These are phyloP conservation scores for Acronicta psi DNA, from an alignment of 2,888 invertebrate genomes.

Conservation along the genomic window DNA sequence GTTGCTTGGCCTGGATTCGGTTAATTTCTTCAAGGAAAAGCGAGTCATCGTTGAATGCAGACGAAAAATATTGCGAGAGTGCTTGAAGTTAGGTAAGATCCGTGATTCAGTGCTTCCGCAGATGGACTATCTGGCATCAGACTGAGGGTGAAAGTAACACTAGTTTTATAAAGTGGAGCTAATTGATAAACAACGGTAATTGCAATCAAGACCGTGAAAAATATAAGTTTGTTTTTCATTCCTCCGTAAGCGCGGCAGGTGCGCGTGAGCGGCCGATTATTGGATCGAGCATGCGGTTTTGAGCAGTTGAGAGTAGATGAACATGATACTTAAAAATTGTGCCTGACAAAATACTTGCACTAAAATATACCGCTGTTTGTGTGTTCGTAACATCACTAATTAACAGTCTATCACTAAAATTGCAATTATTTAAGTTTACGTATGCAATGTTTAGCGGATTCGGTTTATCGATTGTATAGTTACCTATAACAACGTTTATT, in stretches of 20 bases:
- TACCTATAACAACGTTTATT: constrained; percentile 18
- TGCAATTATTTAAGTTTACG: neutral
- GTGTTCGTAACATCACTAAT: no score
- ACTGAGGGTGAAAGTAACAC: constrained; percentile 27
- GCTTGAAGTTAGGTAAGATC: constrained; percentile 52
- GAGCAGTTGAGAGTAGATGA: no score
- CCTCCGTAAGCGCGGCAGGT: no score
- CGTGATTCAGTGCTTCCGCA: constrained; percentile 32
- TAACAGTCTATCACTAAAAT: neutral
- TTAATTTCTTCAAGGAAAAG: constrained; percentile 77
- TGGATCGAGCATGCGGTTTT: no score
- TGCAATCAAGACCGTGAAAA: neutral
- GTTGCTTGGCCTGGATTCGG: constrained; percentile 73
- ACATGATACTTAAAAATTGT: no score
- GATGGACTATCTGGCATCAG: constrained; percentile 15
- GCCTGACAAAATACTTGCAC: no score
- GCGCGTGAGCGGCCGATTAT: no score
- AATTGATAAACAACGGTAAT: neutral
- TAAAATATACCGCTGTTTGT: no score
- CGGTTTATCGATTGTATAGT: constrained; percentile 24
- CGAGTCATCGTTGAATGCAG: constrained; percentile 66
- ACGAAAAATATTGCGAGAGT: constrained; percentile 62
- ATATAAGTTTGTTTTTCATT: neutral
- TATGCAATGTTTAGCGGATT: constrained; percentile 19
- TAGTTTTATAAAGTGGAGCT: neutral